Conservation (phyloP, 1,140 invertebrate species). For the Drosophila punjabiensis region DNA sequence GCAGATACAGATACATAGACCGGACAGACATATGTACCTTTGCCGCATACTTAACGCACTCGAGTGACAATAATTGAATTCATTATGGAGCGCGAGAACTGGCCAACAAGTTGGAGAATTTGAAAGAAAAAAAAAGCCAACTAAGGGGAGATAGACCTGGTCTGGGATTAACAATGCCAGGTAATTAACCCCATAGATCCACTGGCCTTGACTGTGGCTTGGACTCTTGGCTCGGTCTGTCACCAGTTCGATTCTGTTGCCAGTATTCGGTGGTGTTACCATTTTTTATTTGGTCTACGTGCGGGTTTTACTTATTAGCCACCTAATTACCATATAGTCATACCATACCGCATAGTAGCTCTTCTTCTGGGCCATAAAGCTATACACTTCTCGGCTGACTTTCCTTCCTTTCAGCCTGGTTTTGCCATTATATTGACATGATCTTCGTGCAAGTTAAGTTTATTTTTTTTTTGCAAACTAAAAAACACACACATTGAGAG, state of each 20-base stretch:
- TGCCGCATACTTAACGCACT: constrained; percentile 83
- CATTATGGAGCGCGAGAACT: constrained; percentile 62
- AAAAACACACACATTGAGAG: constrained; percentile 1
- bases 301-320: constrained; percentile 77
- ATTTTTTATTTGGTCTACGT: constrained; percentile 82
- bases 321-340: constrained; percentile 48
- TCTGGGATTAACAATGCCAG: constrained; percentile 81
- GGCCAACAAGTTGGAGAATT: constrained; percentile 24
- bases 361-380: constrained; percentile 54
- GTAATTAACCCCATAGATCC: constrained; percentile 77
- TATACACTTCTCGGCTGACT: constrained; percentile 14
- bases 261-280: constrained; percentile 53
- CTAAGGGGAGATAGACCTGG: constrained; percentile 27
- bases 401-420: constrained; percentile 9
- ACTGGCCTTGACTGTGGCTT: constrained; percentile 62
- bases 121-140: constrained; percentile 46
- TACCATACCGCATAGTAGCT: too few species aligned
- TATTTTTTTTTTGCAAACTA: constrained; percentile 61
- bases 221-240: constrained; percentile 4
- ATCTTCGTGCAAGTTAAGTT: constrained; percentile 72
- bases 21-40: constrained; percentile 44
- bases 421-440: constrained; percentile 68
- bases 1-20: constrained; percentile 55
- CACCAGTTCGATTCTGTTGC: constrained; percentile 41
- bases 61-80: constrained; percentile 84